These are phyloP conservation scores for Typhlichthys subterraneus DNA, from an alignment of 2,797 vertebrate species.

Conservation along the genomic window DNA sequence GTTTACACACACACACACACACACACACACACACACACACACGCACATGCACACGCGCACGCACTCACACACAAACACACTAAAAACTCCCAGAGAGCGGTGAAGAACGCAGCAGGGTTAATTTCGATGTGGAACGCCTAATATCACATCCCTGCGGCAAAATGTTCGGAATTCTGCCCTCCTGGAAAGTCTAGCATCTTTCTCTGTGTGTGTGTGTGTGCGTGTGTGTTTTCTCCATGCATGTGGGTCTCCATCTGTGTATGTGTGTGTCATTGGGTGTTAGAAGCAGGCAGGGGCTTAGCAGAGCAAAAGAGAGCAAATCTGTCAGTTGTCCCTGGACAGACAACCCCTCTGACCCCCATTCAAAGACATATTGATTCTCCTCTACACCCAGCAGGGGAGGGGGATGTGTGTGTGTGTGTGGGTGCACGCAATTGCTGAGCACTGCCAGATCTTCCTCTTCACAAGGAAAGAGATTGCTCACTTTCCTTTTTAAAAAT, in stretches of 20 bases:
- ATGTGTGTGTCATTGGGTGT: slow-evolving; percentile 62
- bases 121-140: slow-evolving; percentile 77
- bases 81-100: slow-evolving; percentile 1
- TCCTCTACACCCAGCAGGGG: slow-evolving; percentile 78
- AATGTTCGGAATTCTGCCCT: slow-evolving; percentile 79
- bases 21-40: neutral
- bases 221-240: slow-evolving; percentile 23
- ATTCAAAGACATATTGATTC: slow-evolving; percentile 89
- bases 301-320: slow-evolving; percentile 85
- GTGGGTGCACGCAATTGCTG: slow-evolving; percentile 58
- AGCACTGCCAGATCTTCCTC: slow-evolving; percentile 63
- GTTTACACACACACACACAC: slow-evolving; percentile 16
- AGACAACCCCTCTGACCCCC: slow-evolving; percentile 85
- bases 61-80: neutral
- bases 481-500: slow-evolving; percentile 15
- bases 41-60: slow-evolving; percentile 18
- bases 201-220: slow-evolving; percentile 13
- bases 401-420: slow-evolving; percentile 22
- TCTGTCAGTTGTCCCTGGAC: slow-evolving; percentile 85
- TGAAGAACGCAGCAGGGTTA: slow-evolving; percentile 57
- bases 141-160: slow-evolving; percentile 79
- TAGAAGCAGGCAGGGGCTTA: slow-evolving; percentile 74
- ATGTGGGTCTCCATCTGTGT: slow-evolving; percentile 19
- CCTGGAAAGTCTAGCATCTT: slow-evolving; percentile 54
- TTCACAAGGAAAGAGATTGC: slow-evolving; percentile 34